Conservation (phyloP, 2,113 vertebrate species). For the Pangasianodon hypophthalmus region DNA sequence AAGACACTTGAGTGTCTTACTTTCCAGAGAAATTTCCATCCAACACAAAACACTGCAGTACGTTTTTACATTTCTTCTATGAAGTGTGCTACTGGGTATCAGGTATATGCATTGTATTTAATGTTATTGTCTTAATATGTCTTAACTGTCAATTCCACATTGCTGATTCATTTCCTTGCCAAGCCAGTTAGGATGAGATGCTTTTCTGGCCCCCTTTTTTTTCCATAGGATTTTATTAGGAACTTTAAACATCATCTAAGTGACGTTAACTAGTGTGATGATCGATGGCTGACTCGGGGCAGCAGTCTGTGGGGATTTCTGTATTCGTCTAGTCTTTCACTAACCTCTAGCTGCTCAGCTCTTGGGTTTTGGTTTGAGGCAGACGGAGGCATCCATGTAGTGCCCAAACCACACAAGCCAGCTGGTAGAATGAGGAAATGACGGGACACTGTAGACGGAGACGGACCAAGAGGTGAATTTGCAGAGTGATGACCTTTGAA, state of each 20-base stretch:
- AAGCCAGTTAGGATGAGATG: background rate
- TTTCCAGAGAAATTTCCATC: slow-evolving; percentile 14
- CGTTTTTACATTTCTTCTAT: background rate
- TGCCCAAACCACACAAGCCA: slow-evolving; percentile 41
- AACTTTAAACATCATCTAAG: slow-evolving; percentile 14
- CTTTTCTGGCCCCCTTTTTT: background rate
- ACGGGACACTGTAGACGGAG: background rate
- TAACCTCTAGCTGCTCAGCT: slow-evolving; percentile 46
- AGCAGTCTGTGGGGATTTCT: slow-evolving; percentile 43
- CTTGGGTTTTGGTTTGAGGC: slow-evolving; percentile 52
- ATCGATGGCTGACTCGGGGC: slow-evolving; percentile 13
- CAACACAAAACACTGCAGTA: background rate
- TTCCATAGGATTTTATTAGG: background rate
- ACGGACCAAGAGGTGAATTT: background rate
- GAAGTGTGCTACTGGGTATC: background rate
- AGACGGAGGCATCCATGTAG: slow-evolving; percentile 1
- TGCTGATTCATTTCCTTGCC: background rate
- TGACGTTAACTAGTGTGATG: slow-evolving; percentile 15
- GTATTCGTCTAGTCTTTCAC: slow-evolving; percentile 25
- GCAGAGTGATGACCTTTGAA: background rate
- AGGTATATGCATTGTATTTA: background rate
- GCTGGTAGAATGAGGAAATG: slow-evolving; percentile 13
- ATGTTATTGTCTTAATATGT: background rate
- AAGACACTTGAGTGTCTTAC: background rate
- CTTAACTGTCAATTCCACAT: background rate